Evolutionary conservation across 2,113 vertebrate species (phyloP).

Genomic region (Casuarius casuarius): DNA sequence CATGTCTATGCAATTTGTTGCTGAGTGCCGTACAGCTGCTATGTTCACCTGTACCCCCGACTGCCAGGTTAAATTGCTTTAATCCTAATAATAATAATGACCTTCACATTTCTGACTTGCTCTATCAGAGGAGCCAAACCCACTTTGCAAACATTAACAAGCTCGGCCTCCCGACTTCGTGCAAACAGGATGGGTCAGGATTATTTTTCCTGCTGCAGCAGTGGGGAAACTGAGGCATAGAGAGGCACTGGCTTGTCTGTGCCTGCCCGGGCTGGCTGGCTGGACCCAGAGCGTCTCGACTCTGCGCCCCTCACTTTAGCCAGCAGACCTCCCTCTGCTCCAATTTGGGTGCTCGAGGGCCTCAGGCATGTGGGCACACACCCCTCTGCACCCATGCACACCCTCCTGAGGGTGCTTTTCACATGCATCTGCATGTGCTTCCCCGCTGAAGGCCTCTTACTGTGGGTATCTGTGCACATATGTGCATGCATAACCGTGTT

Average conservation of each 20-base stretch:
- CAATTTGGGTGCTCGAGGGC: not conserved
- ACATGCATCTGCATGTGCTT: not conserved
- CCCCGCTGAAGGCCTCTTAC: accelerated
- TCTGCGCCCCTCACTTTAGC: not conserved
- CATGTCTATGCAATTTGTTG: accelerated
- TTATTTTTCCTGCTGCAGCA: not conserved
- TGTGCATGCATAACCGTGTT: accelerated
- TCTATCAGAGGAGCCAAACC: slow-evolving; percentile 58
- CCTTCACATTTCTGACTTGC: slow-evolving; percentile 54
- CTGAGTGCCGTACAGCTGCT: not conserved
- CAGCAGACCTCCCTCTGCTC: not conserved
- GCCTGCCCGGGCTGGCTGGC: not conserved
- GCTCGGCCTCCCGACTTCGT: not conserved
- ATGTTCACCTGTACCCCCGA: not conserved
- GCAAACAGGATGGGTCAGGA: slow-evolving; percentile 1
- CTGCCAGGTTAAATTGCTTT: slow-evolving; percentile 3
- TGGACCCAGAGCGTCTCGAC: not conserved
- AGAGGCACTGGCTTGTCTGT: not conserved
- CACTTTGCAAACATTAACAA: slow-evolving; percentile 45
- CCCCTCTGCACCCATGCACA: not conserved
- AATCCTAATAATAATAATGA: slow-evolving; percentile 59
- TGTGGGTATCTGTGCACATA: not conserved
- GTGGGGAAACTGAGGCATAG: slow-evolving; percentile 53
- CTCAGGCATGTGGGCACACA: accelerated
- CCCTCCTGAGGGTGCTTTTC: not conserved